Evolutionary conservation across 2,113 vertebrate species (phyloP).

Genomic region (Zootoca vivipara): DNA sequence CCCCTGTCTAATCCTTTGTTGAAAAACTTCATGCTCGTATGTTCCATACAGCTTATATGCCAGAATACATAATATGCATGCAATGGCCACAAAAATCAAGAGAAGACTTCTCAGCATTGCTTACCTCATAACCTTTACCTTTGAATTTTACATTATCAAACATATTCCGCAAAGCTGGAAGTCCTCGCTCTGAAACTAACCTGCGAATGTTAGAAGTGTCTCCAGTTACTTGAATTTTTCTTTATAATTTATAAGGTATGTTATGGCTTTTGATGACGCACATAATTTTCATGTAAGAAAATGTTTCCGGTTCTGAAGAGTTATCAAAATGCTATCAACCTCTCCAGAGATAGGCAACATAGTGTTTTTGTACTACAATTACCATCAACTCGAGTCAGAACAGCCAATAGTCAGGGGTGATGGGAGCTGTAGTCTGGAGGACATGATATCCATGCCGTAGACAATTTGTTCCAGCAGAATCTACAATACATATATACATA

Average conservation of each 20-base stretch:
- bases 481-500: not conserved
- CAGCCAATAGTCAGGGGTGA: not conserved
- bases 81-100: constrained; percentile 8
- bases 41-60: not conserved
- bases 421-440: not conserved
- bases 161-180: constrained; percentile 88
- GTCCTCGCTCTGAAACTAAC: constrained; percentile 88
- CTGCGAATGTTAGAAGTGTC: constrained; percentile 68
- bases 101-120: constrained; percentile 20
- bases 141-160: constrained; percentile 87
- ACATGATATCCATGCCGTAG: not conserved
- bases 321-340: too few relatives aligned
- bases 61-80: not conserved
- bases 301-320: not conserved
- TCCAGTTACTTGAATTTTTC: not conserved
- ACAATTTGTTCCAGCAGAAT: not conserved
- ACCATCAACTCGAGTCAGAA: too few relatives aligned
- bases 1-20: not conserved
- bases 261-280: not conserved
- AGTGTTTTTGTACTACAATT: too few relatives aligned
- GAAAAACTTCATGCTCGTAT: not conserved
- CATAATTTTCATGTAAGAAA: not conserved
- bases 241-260: not conserved
- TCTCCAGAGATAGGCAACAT: too few relatives aligned
- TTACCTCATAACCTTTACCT: constrained; percentile 95